A percentile compares a stretch with the other conserved stretches of the same genome.
These are phyloP conservation scores for Drosophila nr. fundita DNA, from an alignment of 2,888 invertebrate genomes.

Conservation along the genomic window DNA sequence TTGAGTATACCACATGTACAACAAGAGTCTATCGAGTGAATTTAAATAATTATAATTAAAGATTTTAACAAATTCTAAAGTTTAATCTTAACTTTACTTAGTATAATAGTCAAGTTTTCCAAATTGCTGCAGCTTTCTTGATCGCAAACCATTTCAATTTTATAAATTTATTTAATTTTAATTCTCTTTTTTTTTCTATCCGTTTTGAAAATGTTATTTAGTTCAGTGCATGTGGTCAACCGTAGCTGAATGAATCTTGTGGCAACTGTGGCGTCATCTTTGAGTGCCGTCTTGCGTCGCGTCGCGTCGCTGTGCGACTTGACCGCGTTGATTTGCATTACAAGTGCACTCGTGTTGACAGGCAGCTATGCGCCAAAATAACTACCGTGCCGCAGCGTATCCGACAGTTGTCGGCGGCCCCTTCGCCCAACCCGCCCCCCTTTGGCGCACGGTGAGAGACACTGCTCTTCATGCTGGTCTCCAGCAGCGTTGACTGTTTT, in stretches of 20 bases:
- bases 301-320: conserved; percentile 50
- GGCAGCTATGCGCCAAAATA: conserved; percentile 81
- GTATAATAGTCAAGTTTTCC: background rate
- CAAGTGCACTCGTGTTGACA: conserved; percentile 83
- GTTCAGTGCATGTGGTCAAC: background rate
- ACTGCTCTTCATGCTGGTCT: background rate
- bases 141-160: background rate
- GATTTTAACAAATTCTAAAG: background rate
- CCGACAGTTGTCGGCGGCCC: conserved; percentile 19
- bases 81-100: background rate
- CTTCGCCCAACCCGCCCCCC: background rate
- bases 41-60: no score
- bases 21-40: background rate
- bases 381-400: conserved; percentile 76
- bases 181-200: background rate
- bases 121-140: background rate
- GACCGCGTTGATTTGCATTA: conserved; percentile 82
- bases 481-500: conserved; percentile 54
- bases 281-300: conserved; percentile 38
- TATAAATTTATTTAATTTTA: background rate
- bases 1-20: background rate
- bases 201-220: background rate
- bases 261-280: conserved; percentile 57
- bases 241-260: conserved; percentile 29
- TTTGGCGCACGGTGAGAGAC: background rate